Evolutionary conservation across 30 jellyfish, hydroid and myxozoan species (phyloP).

Genomic region (Haliclystus octoradiatus): DNA sequence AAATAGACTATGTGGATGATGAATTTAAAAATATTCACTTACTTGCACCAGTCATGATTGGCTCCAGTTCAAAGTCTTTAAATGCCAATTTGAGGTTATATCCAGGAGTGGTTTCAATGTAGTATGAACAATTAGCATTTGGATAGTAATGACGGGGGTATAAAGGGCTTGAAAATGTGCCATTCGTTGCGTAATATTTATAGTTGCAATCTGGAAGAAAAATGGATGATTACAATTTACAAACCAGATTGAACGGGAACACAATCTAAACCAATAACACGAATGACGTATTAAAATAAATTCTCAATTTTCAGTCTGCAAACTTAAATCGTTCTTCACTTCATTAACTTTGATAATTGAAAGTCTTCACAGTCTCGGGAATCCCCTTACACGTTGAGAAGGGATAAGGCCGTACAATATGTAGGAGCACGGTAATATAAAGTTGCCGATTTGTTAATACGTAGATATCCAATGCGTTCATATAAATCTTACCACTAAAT

Average conservation of each 20-base stretch:
- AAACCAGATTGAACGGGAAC: neutral
- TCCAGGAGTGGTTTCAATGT: conserved; percentile 30
- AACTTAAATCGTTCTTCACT: neutral
- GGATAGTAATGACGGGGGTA: conserved; percentile 58
- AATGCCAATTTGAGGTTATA: conserved; percentile 17
- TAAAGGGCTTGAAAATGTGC: conserved; percentile 56
- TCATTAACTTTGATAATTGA: too few species aligned
- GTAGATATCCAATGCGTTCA: too few species aligned
- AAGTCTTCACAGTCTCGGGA: too few species aligned
- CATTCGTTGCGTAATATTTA: conserved; percentile 35
- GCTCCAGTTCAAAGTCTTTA: conserved; percentile 48
- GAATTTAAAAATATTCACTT: too few species aligned
- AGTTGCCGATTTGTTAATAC: too few species aligned
- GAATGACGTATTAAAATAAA: neutral
- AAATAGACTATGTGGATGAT: too few species aligned
- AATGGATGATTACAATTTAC: neutral
- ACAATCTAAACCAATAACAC: neutral
- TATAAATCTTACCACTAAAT: too few species aligned
- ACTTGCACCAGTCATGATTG: conserved; percentile 39
- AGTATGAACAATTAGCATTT: conserved; percentile 70
- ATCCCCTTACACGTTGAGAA: too few species aligned
- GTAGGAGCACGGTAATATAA: too few species aligned
- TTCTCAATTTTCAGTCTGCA: too few species aligned
- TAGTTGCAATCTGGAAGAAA: conserved; percentile 43
- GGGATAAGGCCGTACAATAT: too few species aligned